Base-by-base conservation (phyloP, 2,797 vertebrate species). In the Sebastes umbrosus region DNA sequence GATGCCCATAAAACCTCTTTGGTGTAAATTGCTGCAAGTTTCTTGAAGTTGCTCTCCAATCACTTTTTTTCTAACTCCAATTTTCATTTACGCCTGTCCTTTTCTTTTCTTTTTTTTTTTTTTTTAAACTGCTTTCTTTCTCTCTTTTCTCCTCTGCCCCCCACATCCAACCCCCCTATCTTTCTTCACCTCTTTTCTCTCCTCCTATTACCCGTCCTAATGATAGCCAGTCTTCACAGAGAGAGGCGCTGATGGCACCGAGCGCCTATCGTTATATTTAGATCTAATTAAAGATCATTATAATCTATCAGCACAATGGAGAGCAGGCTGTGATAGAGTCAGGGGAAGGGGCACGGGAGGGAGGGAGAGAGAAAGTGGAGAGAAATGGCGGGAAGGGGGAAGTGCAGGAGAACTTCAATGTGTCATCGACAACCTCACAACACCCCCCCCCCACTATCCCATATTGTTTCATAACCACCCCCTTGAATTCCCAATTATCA, bases 241-340 rank as follows among this genome's bases (percentile, higher is more conserved):
- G 85, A 88, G 87, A 71, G 77, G 77, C 76, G 68, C 78, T 92
- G 90, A 94, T 90, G 86, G 87, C 87, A 87, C 59, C 55, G 75
- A 79, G 86, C n/a, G 85, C 73, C 81, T 85, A 88, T 91, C 87
- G 90, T 93, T 95, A 94, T 94, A 94, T 94, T 94, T 94, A 95
- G 93, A 94, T 89, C 92, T 94, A 95, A 94, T 95, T 95, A 94
- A 92, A 91, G 86, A 92, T 94, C 92, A 94, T 95, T 95, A 93
- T 90, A 92, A 93, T 93, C 90, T 92, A 91, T 94, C 91, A 93
- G 87, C 90, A 87, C 88, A 86, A 87, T 83, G 84, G 86, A 87
- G 80, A 84, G 80, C 79, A 66, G 83, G 80, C 86, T 76, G 83
- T 87, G 85, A 89, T 89, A 67, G 82, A 87, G 84, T 87, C 75